Evolutionary conservation across 2,888 invertebrate species (phyloP).

Genomic region (Hyposoter dolosus): DNA sequence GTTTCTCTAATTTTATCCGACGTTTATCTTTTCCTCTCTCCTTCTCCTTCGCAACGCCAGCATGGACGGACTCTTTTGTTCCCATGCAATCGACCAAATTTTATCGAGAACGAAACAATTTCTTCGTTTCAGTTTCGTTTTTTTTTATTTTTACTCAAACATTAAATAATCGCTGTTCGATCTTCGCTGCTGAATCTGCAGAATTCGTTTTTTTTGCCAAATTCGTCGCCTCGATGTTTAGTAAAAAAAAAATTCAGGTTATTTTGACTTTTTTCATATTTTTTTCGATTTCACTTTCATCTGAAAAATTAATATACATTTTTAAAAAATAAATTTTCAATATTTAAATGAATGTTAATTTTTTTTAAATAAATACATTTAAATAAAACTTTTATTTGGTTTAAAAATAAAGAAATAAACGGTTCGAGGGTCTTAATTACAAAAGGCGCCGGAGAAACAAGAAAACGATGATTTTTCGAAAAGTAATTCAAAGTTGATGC

Average conservation of each 20-base stretch:
- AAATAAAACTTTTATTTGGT: neutral
- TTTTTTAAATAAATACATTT: no score
- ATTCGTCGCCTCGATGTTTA: neutral
- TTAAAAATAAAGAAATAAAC: neutral
- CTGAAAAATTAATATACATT: neutral
- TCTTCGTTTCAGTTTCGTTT: neutral
- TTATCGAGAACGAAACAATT: neutral
- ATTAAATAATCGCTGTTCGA: neutral
- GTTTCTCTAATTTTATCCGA: conserved; percentile 14
- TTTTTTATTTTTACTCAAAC: neutral
- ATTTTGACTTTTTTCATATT: neutral
- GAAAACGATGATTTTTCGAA: conserved; percentile 14
- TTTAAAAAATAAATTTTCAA: no score
- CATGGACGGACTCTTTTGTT: neutral
- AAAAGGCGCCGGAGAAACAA: neutral
- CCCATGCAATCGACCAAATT: neutral
- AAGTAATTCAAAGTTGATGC: neutral
- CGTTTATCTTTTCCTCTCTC: neutral
- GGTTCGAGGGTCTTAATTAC: neutral
- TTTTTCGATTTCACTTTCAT: neutral
- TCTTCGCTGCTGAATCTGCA: neutral
- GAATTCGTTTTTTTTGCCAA: neutral
- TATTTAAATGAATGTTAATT: neutral
- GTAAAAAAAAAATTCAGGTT: neutral
- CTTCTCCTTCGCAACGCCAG: neutral